Percentiles rank a stretch among this genome's conserved stretches.
Conservation (phyloP, 2,888 invertebrate species). For the Hemaris fuciformis region DNA sequence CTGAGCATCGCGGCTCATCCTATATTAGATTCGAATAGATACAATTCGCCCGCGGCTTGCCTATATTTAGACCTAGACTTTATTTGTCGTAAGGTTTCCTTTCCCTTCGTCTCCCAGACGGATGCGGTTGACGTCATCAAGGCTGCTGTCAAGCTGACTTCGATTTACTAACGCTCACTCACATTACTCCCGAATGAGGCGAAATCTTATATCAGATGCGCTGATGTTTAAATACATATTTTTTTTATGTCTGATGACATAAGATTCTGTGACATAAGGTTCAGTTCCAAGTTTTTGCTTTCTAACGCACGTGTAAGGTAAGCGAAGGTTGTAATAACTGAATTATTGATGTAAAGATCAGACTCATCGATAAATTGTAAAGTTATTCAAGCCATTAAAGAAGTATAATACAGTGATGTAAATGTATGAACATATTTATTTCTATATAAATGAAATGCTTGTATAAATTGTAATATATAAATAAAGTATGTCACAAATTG, state of each 20-base stretch:
- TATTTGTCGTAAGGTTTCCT: background rate
- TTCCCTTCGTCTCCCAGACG: constrained; percentile 10
- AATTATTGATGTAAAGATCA: background rate
- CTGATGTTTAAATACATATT: no score
- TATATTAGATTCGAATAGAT: background rate
- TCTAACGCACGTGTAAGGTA: no score
- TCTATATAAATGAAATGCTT: no score
- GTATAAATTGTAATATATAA: no score
- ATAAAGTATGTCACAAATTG: no score
- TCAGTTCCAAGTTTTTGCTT: background rate
- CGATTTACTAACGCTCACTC: background rate
- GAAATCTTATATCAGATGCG: background rate
- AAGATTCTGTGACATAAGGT: background rate
- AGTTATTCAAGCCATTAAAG: no score
- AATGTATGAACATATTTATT: no score
- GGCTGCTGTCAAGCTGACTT: background rate
- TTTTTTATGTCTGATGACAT: background rate
- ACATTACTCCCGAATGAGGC: background rate
- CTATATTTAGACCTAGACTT: background rate
- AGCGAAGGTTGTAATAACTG: no score
- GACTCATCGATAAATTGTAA: no score
- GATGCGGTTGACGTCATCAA: constrained; percentile 5
- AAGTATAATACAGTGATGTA: no score
- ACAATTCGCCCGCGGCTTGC: background rate
- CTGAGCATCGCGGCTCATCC: background rate